Base-by-base conservation (phyloP, 1,140 invertebrate species). In the Papilio helenus region DNA sequence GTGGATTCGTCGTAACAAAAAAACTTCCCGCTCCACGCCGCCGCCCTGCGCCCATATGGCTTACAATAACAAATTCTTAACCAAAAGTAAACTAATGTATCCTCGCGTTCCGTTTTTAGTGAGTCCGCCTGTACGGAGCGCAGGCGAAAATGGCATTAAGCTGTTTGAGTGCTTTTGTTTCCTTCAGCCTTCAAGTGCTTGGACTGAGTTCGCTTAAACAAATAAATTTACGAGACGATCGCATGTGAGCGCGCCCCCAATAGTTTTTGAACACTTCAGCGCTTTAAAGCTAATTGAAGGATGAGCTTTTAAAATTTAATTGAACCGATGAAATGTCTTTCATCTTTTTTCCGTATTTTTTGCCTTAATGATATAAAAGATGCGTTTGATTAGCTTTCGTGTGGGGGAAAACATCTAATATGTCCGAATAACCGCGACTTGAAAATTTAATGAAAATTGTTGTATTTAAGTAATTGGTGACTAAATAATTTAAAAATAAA, bases 21-120 rank as follows among this genome's bases (percentile, higher is more conserved):
- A 90, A 86, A 77, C 12, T 81, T 79, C 84, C 83, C 84, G 83
- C 85, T 81, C 83, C 82, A 79, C 85, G 81, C 85, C 86, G 80
- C 85, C 89, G 88, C 86, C 84, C 90, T 87, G 91, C 87, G 84
- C 84, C 89, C 92, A 94, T 93, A 94, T 94, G 92, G 91, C 90
- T 92, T 92, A 93, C 90, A 92, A 94, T 90, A 94, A 94, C 90
- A 94, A 94, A 92, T 92, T 92, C 90, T 91, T 92, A 92, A 92
- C 91, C 91, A 89, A 93, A 93, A 91, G 91, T 93, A 93, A 92
- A 93, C 91, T 85, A 85, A 92, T 91, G 88, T 90, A 90, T 90
- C 90, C 88, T 87, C 85, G 87, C 87, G 88, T 87, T 87, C 87
- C 88, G 87, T 87, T 90, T 93, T 88, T 92, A 91, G 88, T 93